phyloP scores from a whole-genome alignment of 2,797 vertebrate genomes.

The Acropternis orthonyx region DNA sequence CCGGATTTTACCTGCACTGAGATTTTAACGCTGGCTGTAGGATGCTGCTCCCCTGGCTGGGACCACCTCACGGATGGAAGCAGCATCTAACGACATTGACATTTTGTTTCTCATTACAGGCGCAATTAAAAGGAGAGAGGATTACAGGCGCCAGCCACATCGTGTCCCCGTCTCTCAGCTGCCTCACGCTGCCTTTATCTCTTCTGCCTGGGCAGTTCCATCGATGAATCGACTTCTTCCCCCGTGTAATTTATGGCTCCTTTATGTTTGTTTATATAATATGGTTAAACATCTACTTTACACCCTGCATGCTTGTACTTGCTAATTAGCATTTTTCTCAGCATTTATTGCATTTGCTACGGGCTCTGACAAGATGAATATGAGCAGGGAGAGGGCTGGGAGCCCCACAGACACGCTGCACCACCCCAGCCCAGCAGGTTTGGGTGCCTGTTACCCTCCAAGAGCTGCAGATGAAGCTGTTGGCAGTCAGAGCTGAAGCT shows the following conservation, averaged over 20 bases:
- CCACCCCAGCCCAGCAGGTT: not conserved
- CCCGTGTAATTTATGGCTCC: not conserved
- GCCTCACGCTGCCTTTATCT: not conserved
- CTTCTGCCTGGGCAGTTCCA: conserved; percentile 41
- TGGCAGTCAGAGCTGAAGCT: not conserved
- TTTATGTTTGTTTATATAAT: conserved; percentile 58
- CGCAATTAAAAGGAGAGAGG: not conserved
- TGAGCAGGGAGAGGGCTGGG: not conserved
- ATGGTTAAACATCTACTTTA: conserved; percentile 40
- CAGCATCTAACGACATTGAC: not conserved
- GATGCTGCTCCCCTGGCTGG: not conserved
- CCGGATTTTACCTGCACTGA: not conserved
- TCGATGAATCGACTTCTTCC: conserved; percentile 43
- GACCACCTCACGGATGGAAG: not conserved
- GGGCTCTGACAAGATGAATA: not conserved
- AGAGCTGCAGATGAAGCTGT: not conserved
- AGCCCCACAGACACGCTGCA: accelerated
- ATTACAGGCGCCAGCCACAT: accelerated
- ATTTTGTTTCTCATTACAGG: not conserved
- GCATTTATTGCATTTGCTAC: not conserved
- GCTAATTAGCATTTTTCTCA: conserved; percentile 7
- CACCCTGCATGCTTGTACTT: not conserved
- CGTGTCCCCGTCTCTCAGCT: not conserved
- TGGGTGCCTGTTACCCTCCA: not conserved
- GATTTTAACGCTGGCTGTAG: not conserved